Conservation (phyloP, 2,888 invertebrate species). For the Ptycholaimellus sp. region DNA sequence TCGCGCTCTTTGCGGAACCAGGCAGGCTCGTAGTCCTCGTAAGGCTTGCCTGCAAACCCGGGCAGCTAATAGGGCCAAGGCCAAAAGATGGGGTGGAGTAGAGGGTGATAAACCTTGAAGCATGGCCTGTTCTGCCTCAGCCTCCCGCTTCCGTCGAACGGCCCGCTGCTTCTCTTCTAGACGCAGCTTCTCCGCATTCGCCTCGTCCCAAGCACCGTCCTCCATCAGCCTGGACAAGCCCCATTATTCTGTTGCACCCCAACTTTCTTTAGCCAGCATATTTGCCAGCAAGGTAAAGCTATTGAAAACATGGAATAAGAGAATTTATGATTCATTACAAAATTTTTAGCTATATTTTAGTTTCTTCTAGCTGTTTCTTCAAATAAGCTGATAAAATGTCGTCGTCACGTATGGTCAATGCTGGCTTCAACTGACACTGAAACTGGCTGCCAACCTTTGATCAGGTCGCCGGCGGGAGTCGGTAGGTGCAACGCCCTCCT, state of each 20-base stretch:
- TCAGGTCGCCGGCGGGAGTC: slow-evolving; percentile 77
- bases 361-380: background rate
- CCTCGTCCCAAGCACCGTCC: slow-evolving; percentile 53
- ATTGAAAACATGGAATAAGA: too few relatives aligned
- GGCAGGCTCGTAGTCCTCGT: slow-evolving; percentile 48
- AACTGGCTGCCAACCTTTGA: too few relatives aligned
- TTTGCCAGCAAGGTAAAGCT: too few relatives aligned
- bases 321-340: too few relatives aligned
- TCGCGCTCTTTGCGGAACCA: slow-evolving; percentile 59
- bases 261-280: too few relatives aligned
- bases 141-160: slow-evolving; percentile 49
- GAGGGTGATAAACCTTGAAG: too few relatives aligned
- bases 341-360: background rate
- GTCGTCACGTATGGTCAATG: slow-evolving; percentile 19
- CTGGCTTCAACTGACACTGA: slow-evolving; percentile 60
- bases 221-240: background rate
- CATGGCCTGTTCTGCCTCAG: slow-evolving; percentile 43
- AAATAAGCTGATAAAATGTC: background rate
- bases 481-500: slow-evolving; percentile 72
- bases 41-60: slow-evolving; percentile 37
- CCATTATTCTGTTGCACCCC: too few relatives aligned
- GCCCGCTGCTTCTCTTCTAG: slow-evolving; percentile 86
- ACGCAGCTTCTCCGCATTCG: slow-evolving; percentile 31
- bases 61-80: background rate
- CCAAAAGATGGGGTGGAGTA: background rate